These are phyloP conservation scores for Lophius americanus DNA, from an alignment of 2,797 vertebrate genomes.

Conservation along the genomic window DNA sequence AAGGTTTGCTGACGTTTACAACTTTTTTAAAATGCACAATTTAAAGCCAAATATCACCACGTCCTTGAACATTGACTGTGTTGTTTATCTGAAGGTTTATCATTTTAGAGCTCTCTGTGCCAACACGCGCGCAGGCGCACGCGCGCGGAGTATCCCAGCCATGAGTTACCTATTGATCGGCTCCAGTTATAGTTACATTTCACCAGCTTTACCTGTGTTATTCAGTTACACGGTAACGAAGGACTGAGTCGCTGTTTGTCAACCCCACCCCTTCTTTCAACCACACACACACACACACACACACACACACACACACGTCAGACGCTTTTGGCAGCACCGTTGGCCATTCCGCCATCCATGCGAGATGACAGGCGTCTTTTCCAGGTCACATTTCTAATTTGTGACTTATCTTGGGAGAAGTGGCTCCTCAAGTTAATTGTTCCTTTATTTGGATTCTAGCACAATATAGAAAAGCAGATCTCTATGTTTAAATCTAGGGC, in stretches of 20 bases:
- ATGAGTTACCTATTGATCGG: constrained; percentile 30
- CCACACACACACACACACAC: constrained; percentile 8
- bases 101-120: constrained; percentile 43
- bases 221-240: constrained; percentile 41
- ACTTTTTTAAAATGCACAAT: not conserved
- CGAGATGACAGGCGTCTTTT: constrained; percentile 29
- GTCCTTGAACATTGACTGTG: not conserved
- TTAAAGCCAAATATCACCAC: not conserved
- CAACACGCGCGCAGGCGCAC: constrained; percentile 5
- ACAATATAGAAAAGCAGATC: too few relatives aligned
- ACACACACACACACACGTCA: constrained; percentile 8
- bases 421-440: not conserved
- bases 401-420: constrained; percentile 23
- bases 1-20: too few relatives aligned
- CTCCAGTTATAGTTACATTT: constrained; percentile 28
- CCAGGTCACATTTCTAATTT: constrained; percentile 37
- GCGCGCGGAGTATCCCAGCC: constrained; percentile 13
- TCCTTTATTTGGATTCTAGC: too few relatives aligned
- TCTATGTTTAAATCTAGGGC: too few relatives aligned
- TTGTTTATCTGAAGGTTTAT: constrained; percentile 26
- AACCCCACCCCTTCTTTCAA: not conserved
- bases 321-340: constrained; percentile 20
- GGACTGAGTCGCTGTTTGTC: constrained; percentile 15
- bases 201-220: constrained; percentile 36
- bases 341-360: constrained; percentile 17